A percentile compares a stretch with the other conserved stretches of the same genome.
These are phyloP conservation scores for Noctua comes DNA, from an alignment of 2,888 invertebrate genomes.

Conservation along the genomic window DNA sequence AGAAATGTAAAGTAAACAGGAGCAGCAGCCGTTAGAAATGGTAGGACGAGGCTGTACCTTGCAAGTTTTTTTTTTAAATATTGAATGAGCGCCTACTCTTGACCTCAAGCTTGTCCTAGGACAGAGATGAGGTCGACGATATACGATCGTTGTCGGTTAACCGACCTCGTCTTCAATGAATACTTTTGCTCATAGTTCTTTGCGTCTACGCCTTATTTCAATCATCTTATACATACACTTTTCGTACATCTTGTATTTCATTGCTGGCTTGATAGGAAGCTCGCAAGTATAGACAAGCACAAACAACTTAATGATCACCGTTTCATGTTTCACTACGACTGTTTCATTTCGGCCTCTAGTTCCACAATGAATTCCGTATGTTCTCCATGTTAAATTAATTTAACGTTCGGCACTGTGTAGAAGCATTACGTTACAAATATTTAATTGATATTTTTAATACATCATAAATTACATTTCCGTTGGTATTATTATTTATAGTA, in stretches of 20 bases:
- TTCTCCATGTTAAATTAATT: neutral
- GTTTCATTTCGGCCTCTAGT: neutral
- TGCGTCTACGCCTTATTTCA: neutral
- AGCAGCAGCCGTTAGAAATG: neutral
- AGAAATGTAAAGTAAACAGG: neutral
- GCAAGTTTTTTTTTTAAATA: no score
- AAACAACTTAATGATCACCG: neutral
- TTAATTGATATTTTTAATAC: neutral
- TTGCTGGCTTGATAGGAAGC: neutral
- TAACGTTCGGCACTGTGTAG: neutral
- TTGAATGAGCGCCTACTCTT: no score
- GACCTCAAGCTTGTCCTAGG: no score
- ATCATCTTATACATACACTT: neutral
- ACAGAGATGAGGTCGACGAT: no score
- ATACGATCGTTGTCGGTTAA: neutral
- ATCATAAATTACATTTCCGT: neutral
- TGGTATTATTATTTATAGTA: slow-evolving; percentile 16
- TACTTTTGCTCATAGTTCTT: neutral
- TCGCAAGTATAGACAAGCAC: neutral
- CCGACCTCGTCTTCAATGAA: neutral
- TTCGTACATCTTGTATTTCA: neutral
- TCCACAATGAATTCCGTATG: neutral
- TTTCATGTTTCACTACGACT: neutral
- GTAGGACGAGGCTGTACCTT: neutral
- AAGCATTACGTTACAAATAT: neutral